Percentiles rank a stretch among this genome's conserved stretches.
Conservation (phyloP, 2,888 invertebrate genomes). For the Penaeus monodon region DNA sequence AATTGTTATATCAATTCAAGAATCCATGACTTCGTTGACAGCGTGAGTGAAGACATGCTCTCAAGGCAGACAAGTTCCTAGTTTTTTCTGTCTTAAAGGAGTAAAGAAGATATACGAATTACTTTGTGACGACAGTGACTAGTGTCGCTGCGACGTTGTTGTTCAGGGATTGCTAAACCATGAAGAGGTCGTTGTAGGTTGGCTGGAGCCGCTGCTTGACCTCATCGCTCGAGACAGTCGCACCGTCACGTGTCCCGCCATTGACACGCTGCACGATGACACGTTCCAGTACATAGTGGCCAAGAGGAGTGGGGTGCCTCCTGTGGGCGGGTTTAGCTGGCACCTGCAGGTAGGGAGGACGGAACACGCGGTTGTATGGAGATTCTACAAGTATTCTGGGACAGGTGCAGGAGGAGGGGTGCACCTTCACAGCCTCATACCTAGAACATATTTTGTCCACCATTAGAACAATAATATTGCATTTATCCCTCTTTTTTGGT, state of each 20-base stretch:
- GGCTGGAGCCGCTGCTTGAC: slow-evolving; percentile 74
- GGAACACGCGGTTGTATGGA: not conserved
- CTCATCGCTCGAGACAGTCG: slow-evolving; percentile 69
- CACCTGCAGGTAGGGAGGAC: slow-evolving; percentile 13
- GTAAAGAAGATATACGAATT: not conserved
- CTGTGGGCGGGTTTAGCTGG: slow-evolving; percentile 24
- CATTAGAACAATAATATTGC: not conserved
- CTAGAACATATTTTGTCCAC: not conserved
- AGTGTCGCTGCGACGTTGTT: not conserved
- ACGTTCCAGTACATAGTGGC: slow-evolving; percentile 76
- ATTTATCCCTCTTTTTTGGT: no score
- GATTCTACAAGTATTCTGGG: not conserved
- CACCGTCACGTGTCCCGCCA: slow-evolving; percentile 73
- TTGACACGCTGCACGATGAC: slow-evolving; percentile 86
- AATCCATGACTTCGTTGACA: no score
- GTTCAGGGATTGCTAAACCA: not conserved
- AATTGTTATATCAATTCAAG: no score
- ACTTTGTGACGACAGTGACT: not conserved
- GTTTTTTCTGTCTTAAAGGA: no score
- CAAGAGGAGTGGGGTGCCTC: not conserved
- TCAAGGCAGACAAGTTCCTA: no score
- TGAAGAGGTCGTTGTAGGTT: slow-evolving; percentile 69
- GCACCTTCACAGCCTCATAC: not conserved
- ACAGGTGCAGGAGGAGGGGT: no score
- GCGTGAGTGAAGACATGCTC: no score